A percentile compares a stretch with the other conserved stretches of the same genome.
Conservation (phyloP, 2,113 vertebrate species). For the Limnothrissa miodon region DNA sequence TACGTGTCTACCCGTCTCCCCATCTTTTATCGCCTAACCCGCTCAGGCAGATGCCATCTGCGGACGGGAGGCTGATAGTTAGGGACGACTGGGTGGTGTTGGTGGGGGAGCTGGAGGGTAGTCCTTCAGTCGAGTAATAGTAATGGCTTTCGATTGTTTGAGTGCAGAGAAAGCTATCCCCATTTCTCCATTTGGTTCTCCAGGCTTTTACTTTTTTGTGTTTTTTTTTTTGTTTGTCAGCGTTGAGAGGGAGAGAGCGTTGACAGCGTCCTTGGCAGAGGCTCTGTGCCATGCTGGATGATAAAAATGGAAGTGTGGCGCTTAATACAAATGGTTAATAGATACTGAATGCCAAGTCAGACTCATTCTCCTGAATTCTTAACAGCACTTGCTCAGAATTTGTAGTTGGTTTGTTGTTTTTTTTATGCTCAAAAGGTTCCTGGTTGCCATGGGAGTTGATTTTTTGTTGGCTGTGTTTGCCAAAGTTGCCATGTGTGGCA, state of each 20-base stretch:
- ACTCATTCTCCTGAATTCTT: not conserved
- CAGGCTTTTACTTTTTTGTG: not conserved
- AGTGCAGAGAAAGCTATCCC: not conserved
- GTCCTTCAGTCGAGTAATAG: not conserved
- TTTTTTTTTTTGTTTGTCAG: not conserved
- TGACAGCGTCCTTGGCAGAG: not conserved
- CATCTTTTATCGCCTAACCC: not conserved
- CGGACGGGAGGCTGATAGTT: not conserved
- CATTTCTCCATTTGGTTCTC: not conserved
- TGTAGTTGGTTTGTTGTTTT: not conserved
- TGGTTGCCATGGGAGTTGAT: not conserved
- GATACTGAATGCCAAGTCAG: not conserved
- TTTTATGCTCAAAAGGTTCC: not conserved
- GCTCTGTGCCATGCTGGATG: not conserved
- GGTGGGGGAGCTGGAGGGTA: not conserved
- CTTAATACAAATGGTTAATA: not conserved
- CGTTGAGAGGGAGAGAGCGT: not conserved
- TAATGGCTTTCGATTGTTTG: not conserved
- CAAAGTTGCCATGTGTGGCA: not conserved
- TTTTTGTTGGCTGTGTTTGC: not conserved
- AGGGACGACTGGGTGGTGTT: not conserved
- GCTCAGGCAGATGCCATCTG: conserved; percentile 1
- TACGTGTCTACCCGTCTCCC: not conserved
- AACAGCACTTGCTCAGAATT: not conserved
- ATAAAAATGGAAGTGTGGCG: not conserved